A percentile compares a stretch with the other conserved stretches of the same genome.
phyloP scores from a whole-genome alignment of 2,797 vertebrate genomes.

The Takifugu rubripes region DNA sequence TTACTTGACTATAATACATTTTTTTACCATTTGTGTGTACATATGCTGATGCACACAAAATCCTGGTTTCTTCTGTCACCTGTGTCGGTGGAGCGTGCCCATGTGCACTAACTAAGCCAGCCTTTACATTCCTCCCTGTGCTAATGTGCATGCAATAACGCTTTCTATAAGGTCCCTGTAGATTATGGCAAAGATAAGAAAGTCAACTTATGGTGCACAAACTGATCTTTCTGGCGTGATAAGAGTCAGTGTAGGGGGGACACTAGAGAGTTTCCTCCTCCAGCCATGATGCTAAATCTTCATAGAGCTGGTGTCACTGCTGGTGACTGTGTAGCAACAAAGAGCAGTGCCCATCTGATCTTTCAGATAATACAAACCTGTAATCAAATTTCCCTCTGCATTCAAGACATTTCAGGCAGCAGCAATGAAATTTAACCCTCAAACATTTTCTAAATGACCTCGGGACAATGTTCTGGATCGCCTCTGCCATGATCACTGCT shows the following conservation, averaged over 20 bases:
- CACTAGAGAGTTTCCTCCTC: constrained; percentile 42
- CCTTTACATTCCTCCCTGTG: constrained; percentile 12
- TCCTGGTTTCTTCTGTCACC: constrained; percentile 47
- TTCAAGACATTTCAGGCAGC: too few species aligned
- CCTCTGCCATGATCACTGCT: too few species aligned
- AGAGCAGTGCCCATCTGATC: too few species aligned
- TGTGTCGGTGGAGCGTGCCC: constrained; percentile 24
- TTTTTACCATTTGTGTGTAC: constrained; percentile 33
- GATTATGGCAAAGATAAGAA: constrained; percentile 51
- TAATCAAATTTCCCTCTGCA: too few species aligned
- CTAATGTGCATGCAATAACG: constrained; percentile 40
- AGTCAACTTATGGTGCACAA: constrained; percentile 37
- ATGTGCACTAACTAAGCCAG: constrained; percentile 33
- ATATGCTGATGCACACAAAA: constrained; percentile 43
- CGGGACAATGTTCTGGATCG: too few species aligned
- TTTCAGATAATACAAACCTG: too few species aligned
- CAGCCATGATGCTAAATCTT: constrained; percentile 44
- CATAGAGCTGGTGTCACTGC: constrained; percentile 21
- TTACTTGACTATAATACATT: constrained; percentile 37
- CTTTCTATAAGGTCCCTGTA: constrained; percentile 39
- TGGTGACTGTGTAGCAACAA: background rate
- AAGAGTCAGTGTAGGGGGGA: constrained; percentile 47
- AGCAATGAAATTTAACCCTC: too few species aligned
- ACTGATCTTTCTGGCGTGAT: constrained; percentile 57
- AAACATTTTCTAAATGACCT: too few species aligned